These are phyloP conservation scores for Eupristina koningsbergeri DNA, from an alignment of 1,140 invertebrate species.

Conservation along the genomic window DNA sequence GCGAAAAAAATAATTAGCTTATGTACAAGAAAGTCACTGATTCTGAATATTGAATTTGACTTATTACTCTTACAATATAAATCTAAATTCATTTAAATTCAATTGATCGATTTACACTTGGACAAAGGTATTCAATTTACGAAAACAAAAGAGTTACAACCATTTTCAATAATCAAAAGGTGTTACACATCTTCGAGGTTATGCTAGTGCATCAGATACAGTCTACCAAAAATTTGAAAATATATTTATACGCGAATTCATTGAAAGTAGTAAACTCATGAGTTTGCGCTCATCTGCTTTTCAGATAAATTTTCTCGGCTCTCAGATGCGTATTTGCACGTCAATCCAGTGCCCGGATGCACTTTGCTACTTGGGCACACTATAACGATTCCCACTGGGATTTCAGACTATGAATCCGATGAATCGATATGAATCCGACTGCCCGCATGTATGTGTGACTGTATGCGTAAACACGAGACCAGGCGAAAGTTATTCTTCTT, in stretches of 20 bases:
- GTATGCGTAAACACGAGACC: background rate
- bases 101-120: too few species aligned
- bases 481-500: background rate
- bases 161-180: too few species aligned
- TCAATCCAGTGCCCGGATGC: constrained; percentile 8
- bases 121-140: too few species aligned
- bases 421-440: background rate
- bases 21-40: too few species aligned
- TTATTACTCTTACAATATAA: too few species aligned
- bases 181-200: too few species aligned
- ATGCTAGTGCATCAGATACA: too few species aligned
- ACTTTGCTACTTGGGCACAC: constrained; percentile 17
- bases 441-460: background rate
- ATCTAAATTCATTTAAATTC: too few species aligned
- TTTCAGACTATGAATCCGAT: background rate
- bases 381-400: constrained; percentile 46
- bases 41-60: too few species aligned
- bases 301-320: constrained; percentile 37
- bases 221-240: background rate
- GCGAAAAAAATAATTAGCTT: too few species aligned
- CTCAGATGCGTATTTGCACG: constrained; percentile 31
- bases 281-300: too few species aligned
- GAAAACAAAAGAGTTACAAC: too few species aligned
- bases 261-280: background rate
- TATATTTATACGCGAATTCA: background rate